Conservation (phyloP, 2,113 vertebrate species). For the Trogon melanurus region DNA sequence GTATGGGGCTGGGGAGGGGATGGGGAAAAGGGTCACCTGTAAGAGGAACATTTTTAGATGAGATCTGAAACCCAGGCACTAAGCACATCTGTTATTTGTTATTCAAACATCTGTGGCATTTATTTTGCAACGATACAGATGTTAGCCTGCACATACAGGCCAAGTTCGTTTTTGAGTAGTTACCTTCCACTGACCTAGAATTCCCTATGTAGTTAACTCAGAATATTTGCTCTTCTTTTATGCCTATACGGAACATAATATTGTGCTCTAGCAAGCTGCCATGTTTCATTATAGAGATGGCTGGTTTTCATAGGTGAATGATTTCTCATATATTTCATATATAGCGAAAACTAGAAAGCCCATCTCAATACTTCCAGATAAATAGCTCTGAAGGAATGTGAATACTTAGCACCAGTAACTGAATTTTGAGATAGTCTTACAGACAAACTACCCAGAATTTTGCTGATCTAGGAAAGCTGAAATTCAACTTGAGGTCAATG, state of each 20-base stretch:
- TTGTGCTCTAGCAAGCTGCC: not conserved
- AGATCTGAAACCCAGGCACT: not conserved
- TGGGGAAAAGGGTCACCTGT: not conserved
- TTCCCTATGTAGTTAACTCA: not conserved
- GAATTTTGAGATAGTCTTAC: not conserved
- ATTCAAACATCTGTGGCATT: conserved; percentile 46
- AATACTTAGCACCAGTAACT: not conserved
- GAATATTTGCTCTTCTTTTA: conserved; percentile 3
- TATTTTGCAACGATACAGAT: conserved; percentile 48
- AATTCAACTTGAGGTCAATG: conserved; percentile 11
- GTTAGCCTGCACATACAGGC: not conserved
- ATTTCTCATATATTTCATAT: not conserved
- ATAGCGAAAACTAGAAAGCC: conserved; percentile 13
- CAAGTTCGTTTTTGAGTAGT: conserved; percentile 43
- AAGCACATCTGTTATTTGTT: conserved; percentile 45
- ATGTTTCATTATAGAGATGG: not conserved
- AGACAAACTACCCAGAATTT: not conserved
- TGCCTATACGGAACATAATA: not conserved
- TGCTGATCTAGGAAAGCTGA: conserved; percentile 28
- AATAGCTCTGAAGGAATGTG: conserved; percentile 8
- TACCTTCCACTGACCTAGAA: conserved; percentile 45
- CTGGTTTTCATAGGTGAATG: not conserved
- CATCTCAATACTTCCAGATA: not conserved
- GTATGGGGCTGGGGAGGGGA: not conserved
- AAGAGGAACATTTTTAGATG: not conserved